Percentiles rank a stretch among this genome's conserved stretches.
phyloP scores from a whole-genome alignment of 2,113 vertebrate species.

The Apeltes quadracus region DNA sequence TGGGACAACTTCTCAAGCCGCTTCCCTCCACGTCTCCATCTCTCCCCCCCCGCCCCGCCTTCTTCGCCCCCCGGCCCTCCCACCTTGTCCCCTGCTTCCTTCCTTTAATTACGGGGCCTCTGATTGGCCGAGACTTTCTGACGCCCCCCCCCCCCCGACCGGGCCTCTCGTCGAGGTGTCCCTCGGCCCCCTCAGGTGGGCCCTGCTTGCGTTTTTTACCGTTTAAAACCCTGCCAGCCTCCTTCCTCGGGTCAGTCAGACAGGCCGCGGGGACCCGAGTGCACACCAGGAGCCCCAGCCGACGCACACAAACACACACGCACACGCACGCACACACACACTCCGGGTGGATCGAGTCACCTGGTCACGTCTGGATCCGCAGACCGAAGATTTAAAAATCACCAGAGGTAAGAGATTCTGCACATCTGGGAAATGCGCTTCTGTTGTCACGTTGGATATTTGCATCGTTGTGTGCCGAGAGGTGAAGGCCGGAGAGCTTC shows the following conservation, averaged over 20 bases:
- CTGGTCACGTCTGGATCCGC: slow-evolving; percentile 38
- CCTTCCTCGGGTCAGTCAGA: slow-evolving; percentile 50
- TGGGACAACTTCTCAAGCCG: not conserved
- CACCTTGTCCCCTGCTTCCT: slow-evolving; percentile 37
- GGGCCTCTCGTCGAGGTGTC: slow-evolving; percentile 27
- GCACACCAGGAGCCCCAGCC: slow-evolving; percentile 35
- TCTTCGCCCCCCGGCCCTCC: slow-evolving; percentile 19
- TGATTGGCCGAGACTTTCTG: slow-evolving; percentile 64
- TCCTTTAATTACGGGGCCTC: slow-evolving; percentile 66
- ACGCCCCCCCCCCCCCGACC: slow-evolving; percentile 66
- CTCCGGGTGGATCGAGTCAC: slow-evolving; percentile 18
- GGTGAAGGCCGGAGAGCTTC: too few species aligned
- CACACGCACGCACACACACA: slow-evolving; percentile 27
- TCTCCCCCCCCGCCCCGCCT: too few species aligned
- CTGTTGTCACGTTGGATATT: too few species aligned
- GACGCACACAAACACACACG: slow-evolving; percentile 27
- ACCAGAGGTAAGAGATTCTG: slow-evolving; percentile 68
- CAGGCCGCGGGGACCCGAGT: slow-evolving; percentile 42
- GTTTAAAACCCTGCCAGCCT: slow-evolving; percentile 74
- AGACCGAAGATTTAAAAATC: slow-evolving; percentile 14
- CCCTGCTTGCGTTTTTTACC: slow-evolving; percentile 25
- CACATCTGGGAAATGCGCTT: too few species aligned
- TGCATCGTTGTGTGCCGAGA: too few species aligned
- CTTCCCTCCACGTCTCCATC: slow-evolving; percentile 52
- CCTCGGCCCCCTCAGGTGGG: slow-evolving; percentile 60